phyloP scores from a whole-genome alignment of 2,797 vertebrate genomes.

The Anguilla pacifica region DNA sequence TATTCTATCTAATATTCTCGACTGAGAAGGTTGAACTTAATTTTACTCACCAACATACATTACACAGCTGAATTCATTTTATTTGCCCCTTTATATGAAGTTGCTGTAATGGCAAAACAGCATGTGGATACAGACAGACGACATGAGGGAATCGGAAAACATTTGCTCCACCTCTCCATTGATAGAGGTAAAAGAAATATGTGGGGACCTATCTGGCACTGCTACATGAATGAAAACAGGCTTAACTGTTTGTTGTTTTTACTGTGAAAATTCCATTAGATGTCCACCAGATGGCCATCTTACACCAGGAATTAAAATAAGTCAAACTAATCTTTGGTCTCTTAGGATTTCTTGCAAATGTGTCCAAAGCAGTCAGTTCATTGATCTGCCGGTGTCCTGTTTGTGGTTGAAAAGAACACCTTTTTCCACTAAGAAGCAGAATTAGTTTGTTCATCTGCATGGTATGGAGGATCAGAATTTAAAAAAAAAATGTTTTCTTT shows the following conservation, averaged over 20 bases:
- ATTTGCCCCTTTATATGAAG: neutral
- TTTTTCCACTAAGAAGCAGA: constrained; percentile 46
- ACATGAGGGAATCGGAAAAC: neutral
- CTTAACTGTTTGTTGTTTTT: neutral
- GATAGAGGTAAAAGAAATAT: neutral
- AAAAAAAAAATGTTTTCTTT: neutral
- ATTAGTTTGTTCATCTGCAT: constrained; percentile 39
- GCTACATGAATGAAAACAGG: neutral
- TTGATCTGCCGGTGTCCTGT: constrained; percentile 59
- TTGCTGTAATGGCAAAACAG: neutral
- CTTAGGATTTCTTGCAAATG: constrained; percentile 56
- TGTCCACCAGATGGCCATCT: constrained; percentile 63
- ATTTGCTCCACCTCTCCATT: neutral
- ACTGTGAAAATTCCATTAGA: neutral
- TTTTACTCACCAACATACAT: constrained; percentile 36
- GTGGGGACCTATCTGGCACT: neutral
- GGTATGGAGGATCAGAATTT: neutral
- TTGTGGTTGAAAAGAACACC: constrained; percentile 57
- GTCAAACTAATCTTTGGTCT: constrained; percentile 34
- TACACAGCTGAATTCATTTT: constrained; percentile 20
- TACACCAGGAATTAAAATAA: constrained; percentile 55
- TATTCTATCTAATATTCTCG: no score
- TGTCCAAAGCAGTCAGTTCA: constrained; percentile 59
- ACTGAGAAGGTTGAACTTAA: neutral
- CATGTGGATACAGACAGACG: neutral